Base-by-base conservation (phyloP, 2,797 vertebrate species). In the Galago senegalensis region DNA sequence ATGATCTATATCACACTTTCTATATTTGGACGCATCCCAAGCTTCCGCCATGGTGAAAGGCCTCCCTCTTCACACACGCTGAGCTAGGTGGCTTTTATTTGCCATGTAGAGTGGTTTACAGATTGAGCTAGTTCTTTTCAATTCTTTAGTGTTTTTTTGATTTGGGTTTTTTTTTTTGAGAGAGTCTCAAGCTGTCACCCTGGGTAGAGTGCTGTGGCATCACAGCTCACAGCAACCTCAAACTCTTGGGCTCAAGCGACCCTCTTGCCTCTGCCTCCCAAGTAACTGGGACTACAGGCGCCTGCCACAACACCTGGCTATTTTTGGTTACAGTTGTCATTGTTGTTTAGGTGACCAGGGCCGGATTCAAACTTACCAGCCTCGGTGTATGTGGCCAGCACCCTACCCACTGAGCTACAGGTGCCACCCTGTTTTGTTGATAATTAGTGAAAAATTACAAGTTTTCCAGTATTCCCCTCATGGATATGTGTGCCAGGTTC, bases 11-110 rank as follows among this genome's bases (percentile, higher is more conserved):
- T 63, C 88, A 85, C 20, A n/a, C 29, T 77, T 79, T 27, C 85
- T 96, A 0, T 61, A 73, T 89, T 87, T 97, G 90, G 61, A 76
- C 8, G 37, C 53, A 46, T 80, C 43, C 63, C 79, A 85, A 88
- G 77, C 77, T 92, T 92, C 85, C 92, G 40, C 67, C 73, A 46
- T 46, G 3, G 13, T 31, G 60, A 87, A 29, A 37, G 20, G 17
- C 25, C 53, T 92, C 46, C 75, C 34, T 37, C 46, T 69, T 72
- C 7, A 2, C 83, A 53, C 46, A 40, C 75, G 88, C 29, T 60
- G 72, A 94, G 61, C 29, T 40, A 31, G 20, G 16, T 86, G 6
- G 43, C n/a, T 89, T 91, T 93, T 88, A 18, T 90, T 93, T 90
- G 20, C 56, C 53, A 21, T 53, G 56, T 27, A 81, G 1, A 84